phyloP scores from a whole-genome alignment of 2,888 invertebrate species.

The Tetanocera ferruginea region DNA sequence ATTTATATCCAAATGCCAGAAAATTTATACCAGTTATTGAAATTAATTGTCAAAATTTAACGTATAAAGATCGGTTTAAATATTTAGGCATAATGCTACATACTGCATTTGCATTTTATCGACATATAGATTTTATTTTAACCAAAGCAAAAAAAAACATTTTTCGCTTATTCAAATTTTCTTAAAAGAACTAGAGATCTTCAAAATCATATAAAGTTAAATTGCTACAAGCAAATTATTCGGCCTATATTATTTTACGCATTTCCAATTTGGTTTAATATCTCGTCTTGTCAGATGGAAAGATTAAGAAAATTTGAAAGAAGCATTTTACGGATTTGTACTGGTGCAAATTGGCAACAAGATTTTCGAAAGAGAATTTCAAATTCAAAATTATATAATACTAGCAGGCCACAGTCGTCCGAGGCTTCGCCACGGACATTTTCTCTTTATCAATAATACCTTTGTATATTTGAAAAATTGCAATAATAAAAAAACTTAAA shows the following conservation, averaged over 20 bases:
- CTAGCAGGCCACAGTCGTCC: too few relatives aligned
- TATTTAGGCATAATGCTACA: conserved; percentile 2
- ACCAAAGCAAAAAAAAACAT: neutral
- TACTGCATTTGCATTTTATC: neutral
- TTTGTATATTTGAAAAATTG: too few relatives aligned
- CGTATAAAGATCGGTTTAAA: neutral
- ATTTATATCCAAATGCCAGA: neutral
- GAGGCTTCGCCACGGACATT: too few relatives aligned
- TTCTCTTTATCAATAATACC: too few relatives aligned
- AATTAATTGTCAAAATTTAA: neutral
- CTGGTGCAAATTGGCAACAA: neutral
- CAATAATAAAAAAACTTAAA: too few relatives aligned
- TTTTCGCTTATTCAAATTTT: neutral
- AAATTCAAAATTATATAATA: neutral
- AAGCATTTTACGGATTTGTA: neutral
- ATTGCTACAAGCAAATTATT: neutral
- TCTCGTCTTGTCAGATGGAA: conserved; percentile 7
- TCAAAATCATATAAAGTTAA: neutral
- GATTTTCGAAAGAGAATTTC: neutral
- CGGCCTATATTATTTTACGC: neutral
- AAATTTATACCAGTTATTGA: neutral
- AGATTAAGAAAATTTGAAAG: conserved; percentile 4
- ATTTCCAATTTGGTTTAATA: conserved; percentile 3
- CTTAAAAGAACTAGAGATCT: neutral
- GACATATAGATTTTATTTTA: neutral